These are phyloP conservation scores for Cepaea nemoralis DNA, from an alignment of 1,140 invertebrate species.

Conservation along the genomic window DNA sequence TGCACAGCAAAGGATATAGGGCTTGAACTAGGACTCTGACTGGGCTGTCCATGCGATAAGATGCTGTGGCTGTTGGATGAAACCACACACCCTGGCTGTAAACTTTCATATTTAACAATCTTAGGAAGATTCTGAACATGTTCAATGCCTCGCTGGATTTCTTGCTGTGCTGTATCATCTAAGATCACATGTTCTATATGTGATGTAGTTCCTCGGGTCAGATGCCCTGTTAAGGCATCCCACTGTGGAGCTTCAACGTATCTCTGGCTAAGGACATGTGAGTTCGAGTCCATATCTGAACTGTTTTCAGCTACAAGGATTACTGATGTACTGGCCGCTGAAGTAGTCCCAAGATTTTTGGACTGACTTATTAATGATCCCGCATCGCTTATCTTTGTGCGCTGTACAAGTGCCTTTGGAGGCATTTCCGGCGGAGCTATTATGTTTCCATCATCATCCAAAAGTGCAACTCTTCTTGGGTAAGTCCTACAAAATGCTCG, in stretches of 20 bases:
- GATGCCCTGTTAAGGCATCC: conserved; percentile 15
- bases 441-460: conserved; percentile 34
- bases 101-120: conserved; percentile 31
- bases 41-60: background rate
- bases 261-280: conserved; percentile 22
- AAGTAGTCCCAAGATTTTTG: background rate
- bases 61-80: background rate
- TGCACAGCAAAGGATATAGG: conserved; percentile 22
- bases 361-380: background rate
- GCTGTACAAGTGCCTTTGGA: background rate
- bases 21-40: background rate
- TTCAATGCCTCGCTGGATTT: conserved; percentile 23
- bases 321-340: background rate
- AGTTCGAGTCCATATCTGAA: conserved; percentile 15
- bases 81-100: conserved; percentile 8
- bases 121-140: conserved; percentile 25
- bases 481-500: conserved; percentile 32
- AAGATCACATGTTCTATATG: conserved; percentile 29
- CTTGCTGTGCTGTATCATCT: conserved; percentile 23
- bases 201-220: background rate
- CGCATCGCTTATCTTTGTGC: background rate
- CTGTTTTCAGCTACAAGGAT: conserved; percentile 6
- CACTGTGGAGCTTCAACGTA: conserved; percentile 27
- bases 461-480: conserved; percentile 28
- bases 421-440: conserved; percentile 34